These are phyloP conservation scores for Rhinogobius similis DNA, from an alignment of 2,113 vertebrate genomes.

Conservation along the genomic window DNA sequence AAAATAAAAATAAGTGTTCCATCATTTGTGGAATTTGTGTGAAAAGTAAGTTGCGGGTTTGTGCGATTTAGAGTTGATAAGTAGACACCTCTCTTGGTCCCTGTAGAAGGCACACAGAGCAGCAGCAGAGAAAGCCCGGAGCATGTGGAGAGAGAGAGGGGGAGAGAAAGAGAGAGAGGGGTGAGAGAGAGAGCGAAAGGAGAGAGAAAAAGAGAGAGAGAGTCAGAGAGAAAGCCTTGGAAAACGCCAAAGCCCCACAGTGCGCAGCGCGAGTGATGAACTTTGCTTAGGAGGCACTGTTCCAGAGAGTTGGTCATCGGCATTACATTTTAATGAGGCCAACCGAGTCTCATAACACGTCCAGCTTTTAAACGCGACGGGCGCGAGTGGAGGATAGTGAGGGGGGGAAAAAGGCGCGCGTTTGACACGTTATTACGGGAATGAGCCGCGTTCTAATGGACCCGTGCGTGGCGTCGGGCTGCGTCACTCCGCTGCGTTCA, in stretches of 20 bases:
- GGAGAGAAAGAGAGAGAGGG: not conserved
- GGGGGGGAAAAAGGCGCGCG: slow-evolving; percentile 40
- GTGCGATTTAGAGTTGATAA: not conserved
- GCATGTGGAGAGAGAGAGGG: slow-evolving; percentile 20
- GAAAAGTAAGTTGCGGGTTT: not conserved
- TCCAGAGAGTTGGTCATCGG: slow-evolving; percentile 81
- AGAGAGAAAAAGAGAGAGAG: not conserved
- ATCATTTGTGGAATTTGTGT: not conserved
- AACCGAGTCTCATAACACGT: slow-evolving; percentile 75
- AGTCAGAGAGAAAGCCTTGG: not conserved
- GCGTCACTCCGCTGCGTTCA: slow-evolving; percentile 5
- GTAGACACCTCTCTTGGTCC: not conserved
- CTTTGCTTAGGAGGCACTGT: slow-evolving; percentile 87
- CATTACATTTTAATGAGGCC: slow-evolving; percentile 87
- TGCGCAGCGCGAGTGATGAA: slow-evolving; percentile 76
- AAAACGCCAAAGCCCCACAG: slow-evolving; percentile 52
- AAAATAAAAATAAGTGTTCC: no score
- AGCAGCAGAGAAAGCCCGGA: slow-evolving; percentile 23
- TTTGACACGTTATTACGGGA: slow-evolving; percentile 13
- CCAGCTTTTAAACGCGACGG: slow-evolving; percentile 43
- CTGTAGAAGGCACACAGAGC: slow-evolving; percentile 43
- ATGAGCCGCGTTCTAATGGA: slow-evolving; percentile 25
- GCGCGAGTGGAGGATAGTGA: slow-evolving; percentile 51
- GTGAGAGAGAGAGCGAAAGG: not conserved
- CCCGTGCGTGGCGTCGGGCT: not conserved